A percentile compares a stretch with the other conserved stretches of the same genome.
These are phyloP conservation scores for Craseonycteris thonglongyai DNA, from an alignment of 2,113 vertebrate genomes.

Conservation along the genomic window DNA sequence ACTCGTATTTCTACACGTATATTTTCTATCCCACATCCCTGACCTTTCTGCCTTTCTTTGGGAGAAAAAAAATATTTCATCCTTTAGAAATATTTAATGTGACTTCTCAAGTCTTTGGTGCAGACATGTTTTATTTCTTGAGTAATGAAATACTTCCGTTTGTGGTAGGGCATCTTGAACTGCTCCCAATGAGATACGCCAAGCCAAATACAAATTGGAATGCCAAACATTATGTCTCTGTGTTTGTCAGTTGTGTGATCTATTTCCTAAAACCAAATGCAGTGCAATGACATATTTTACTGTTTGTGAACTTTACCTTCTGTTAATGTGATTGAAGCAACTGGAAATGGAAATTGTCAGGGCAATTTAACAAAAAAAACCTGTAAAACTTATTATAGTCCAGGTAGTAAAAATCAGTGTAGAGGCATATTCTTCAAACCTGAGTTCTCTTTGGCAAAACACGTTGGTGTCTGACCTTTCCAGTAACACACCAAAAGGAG, in stretches of 20 bases:
- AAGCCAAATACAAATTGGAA: conserved; percentile 75
- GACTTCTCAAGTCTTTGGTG: conserved; percentile 58
- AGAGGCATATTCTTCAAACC: conserved; percentile 80
- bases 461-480: conserved; percentile 79
- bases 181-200: conserved; percentile 57
- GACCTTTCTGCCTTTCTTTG: conserved; percentile 24
- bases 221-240: conserved; percentile 55
- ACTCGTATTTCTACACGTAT: not conserved
- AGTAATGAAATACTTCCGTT: conserved; percentile 62
- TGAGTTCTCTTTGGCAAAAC: conserved; percentile 81
- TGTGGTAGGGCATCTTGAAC: conserved; percentile 61
- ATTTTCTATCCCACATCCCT: not conserved
- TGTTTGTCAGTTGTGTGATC: conserved; percentile 75
- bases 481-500: conserved; percentile 63
- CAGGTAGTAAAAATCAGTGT: conserved; percentile 80
- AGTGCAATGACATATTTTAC: conserved; percentile 78
- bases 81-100: conserved; percentile 42
- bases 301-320: conserved; percentile 82
- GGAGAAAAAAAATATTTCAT: conserved; percentile 8
- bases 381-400: conserved; percentile 80
- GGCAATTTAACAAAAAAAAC: conserved; percentile 81
- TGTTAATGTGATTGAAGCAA: conserved; percentile 83
- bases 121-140: conserved; percentile 65
- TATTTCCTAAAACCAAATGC: conserved; percentile 73
- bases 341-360: conserved; percentile 84